Conservation (phyloP, 2,797 vertebrate species). For the Lateolabrax maculatus region DNA sequence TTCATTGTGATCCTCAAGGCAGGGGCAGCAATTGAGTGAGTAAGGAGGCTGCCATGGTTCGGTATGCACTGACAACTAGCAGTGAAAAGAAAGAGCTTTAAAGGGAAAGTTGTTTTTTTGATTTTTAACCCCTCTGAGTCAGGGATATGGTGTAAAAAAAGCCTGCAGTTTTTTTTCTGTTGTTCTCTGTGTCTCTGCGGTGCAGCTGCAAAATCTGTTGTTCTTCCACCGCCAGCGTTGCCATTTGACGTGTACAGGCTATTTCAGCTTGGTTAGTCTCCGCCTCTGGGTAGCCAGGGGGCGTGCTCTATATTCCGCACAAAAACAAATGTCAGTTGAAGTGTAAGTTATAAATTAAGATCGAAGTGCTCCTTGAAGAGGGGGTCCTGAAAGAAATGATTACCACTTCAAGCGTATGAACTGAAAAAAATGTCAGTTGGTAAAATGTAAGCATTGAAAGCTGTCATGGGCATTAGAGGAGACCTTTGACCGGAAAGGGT, state of each 20-base stretch:
- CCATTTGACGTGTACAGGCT: too few relatives aligned
- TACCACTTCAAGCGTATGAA: background rate
- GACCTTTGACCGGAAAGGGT: background rate
- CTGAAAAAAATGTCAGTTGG: background rate
- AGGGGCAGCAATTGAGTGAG: slow-evolving; percentile 14
- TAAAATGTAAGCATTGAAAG: background rate
- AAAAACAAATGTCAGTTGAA: slow-evolving; percentile 1
- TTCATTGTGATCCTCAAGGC: slow-evolving; percentile 41
- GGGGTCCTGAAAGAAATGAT: background rate
- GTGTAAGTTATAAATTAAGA: background rate
- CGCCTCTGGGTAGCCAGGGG: too few relatives aligned
- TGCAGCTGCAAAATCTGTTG: too few relatives aligned
- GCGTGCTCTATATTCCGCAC: too few relatives aligned
- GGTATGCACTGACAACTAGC: slow-evolving; percentile 17
- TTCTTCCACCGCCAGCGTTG: too few relatives aligned
- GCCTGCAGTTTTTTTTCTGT: too few relatives aligned
- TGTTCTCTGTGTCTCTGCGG: too few relatives aligned
- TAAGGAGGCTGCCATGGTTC: slow-evolving; percentile 22
- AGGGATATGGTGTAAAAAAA: too few relatives aligned
- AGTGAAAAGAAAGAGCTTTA: slow-evolving; percentile 10
- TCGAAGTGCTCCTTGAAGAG: background rate
- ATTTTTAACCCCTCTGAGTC: too few relatives aligned
- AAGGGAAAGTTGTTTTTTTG: too few relatives aligned
- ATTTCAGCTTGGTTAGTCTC: too few relatives aligned
- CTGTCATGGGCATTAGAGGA: background rate